Conservation (phyloP, 2,888 invertebrate species). For the Drosophila suboccidentalis region DNA sequence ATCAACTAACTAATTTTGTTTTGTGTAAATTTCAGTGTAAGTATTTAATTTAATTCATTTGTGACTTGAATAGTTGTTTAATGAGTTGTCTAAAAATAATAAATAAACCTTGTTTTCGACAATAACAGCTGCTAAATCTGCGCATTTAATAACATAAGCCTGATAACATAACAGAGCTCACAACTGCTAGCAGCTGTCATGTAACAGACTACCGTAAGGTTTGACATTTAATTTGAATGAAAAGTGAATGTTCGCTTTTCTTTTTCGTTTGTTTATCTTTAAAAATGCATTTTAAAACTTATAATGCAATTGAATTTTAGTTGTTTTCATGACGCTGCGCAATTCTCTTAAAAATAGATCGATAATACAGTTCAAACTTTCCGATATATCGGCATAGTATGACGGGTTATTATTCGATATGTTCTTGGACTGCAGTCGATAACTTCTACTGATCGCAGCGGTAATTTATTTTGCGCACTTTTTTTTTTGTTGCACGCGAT, state of each 20-base stretch:
- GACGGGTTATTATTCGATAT: conserved; percentile 36
- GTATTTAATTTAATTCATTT: not conserved
- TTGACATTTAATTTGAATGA: not conserved
- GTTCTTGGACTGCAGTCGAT: conserved; percentile 32
- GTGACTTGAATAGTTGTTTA: not conserved
- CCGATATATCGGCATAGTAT: conserved; percentile 22
- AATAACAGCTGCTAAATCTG: not conserved
- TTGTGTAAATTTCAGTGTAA: not conserved
- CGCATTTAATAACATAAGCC: not conserved
- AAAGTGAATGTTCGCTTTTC: not conserved
- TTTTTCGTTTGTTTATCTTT: not conserved
- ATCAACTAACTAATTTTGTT: not conserved
- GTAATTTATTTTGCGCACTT: conserved; percentile 61
- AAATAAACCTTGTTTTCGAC: not conserved
- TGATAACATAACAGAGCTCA: not conserved
- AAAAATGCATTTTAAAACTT: not conserved
- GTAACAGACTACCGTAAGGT: conserved; percentile 15
- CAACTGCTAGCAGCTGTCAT: not conserved
- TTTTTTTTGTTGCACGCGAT: conserved; percentile 28
- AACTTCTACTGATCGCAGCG: conserved; percentile 58
- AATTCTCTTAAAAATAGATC: conserved; percentile 15
- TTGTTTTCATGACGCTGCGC: not conserved
- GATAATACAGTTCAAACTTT: conserved; percentile 3
- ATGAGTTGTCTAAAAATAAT: not conserved
- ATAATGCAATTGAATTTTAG: too few species aligned